These are phyloP conservation scores for Cactoblastis cactorum DNA, from an alignment of 2,888 invertebrate genomes.

Conservation along the genomic window DNA sequence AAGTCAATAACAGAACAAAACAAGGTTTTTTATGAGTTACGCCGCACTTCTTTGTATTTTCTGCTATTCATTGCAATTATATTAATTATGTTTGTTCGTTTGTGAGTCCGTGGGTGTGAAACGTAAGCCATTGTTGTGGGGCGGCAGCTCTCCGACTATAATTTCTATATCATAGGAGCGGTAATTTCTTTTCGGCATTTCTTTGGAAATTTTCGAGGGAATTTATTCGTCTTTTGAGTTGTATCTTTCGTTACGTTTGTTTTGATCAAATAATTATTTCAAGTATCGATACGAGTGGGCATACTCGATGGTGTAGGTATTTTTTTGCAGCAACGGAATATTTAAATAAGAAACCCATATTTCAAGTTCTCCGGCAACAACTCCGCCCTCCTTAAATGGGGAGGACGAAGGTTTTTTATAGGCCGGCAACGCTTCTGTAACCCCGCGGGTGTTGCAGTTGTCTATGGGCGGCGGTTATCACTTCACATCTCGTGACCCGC, in stretches of 20 bases:
- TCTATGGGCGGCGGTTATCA: too few relatives aligned
- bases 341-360: too few relatives aligned
- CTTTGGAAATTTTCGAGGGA: background rate
- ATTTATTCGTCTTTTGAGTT: background rate
- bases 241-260: background rate
- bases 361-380: too few relatives aligned
- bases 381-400: too few relatives aligned
- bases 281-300: too few relatives aligned
- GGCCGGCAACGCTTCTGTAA: too few relatives aligned
- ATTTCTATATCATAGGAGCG: slow-evolving; percentile 2
- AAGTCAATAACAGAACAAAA: background rate
- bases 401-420: too few relatives aligned
- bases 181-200: background rate
- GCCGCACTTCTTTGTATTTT: slow-evolving; percentile 25
- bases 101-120: slow-evolving; percentile 6
- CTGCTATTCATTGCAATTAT: slow-evolving; percentile 31
- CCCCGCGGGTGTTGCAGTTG: too few relatives aligned
- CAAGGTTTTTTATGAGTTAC: slow-evolving; percentile 15
- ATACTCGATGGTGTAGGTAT: too few relatives aligned
- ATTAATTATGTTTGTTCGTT: slow-evolving; percentile 37
- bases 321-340: too few relatives aligned
- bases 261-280: too few relatives aligned
- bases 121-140: background rate
- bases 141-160: background rate
- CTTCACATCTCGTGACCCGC: too few relatives aligned